Base-by-base conservation (phyloP, 2,888 invertebrate genomes). In the Scaeva pyrastri region DNA sequence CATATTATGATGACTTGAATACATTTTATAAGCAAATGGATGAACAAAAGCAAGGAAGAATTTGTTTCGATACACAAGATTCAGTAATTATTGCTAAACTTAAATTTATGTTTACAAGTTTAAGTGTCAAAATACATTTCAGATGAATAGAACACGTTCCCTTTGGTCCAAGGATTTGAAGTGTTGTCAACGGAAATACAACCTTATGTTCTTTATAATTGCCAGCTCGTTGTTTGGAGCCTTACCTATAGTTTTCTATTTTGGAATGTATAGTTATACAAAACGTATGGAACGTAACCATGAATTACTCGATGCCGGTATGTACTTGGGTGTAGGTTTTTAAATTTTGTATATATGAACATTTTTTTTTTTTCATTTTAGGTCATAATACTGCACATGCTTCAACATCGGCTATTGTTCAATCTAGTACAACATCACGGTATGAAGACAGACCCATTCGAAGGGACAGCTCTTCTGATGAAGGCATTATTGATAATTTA, bases 71-170 rank as follows among this genome's bases (percentile, higher is more conserved):
- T 41, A 19, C 16, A 11, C 86, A 86, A 45, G 82, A 82, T 55
- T 5, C n/a, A 14, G 86, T 86, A 55, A 8, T 60, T 8, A 36
- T 11, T 52, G 1, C 2, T 45, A 2, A n/a, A 39, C 10, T 21
- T 14, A n/a, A 21, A 41, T 14, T n/a, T n/a, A n/a, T 41, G 23
- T 21, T 7, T 58, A 16, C 8, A 14, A 7, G 16, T 19, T 5
- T 45, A 16, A 48, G 0, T 21, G 12, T 19, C 6, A 11, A 36
- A 1, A 8, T 1, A 26, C 19, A 10, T 36, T 36, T 48, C 62
- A 91, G 91, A 92, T 91, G 92, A 91, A 91, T 76, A 89, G 89
- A 36, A 91, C 91, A 0, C 90, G 91, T 1, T 80, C 86, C 0
- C 36, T 45, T 0, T 91, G 91, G 91, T 91, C 91, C 0, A 91